A percentile compares a stretch with the other conserved stretches of the same genome.
Evolutionary conservation across 2,113 vertebrate species (phyloP).

Genomic region (Engystomops pustulosus): DNA sequence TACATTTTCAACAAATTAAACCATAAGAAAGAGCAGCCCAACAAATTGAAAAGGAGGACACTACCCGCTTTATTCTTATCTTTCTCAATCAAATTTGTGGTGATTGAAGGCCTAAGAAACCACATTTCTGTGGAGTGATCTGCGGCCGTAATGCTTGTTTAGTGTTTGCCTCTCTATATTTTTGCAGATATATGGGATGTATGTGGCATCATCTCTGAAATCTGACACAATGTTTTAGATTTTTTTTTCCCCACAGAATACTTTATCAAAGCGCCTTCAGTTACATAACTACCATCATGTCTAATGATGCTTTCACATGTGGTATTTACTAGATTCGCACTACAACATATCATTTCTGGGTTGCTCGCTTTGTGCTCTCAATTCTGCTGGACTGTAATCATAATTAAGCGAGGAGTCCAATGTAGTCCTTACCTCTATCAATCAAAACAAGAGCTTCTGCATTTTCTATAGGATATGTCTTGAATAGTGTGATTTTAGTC

Average conservation of each 20-base stretch:
- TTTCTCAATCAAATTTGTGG: conserved; percentile 74
- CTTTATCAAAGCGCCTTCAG: background rate
- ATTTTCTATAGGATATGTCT: background rate
- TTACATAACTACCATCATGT: background rate
- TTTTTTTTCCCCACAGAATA: background rate
- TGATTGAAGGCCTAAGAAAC: conserved; percentile 66
- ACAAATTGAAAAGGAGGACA: conserved; percentile 68
- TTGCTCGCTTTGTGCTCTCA: background rate
- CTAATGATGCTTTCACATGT: background rate
- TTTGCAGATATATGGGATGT: background rate
- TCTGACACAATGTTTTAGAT: conserved; percentile 1
- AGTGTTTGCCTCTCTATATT: conserved; percentile 1
- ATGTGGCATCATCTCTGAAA: conserved; percentile 21
- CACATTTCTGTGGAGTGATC: conserved; percentile 52
- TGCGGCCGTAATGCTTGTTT: conserved; percentile 29
- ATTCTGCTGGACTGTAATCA: background rate
- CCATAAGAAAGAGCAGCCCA: conserved; percentile 78
- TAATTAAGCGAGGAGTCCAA: background rate
- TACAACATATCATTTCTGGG: background rate
- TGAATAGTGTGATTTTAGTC: too few species aligned
- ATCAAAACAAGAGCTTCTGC: background rate
- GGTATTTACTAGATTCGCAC: background rate
- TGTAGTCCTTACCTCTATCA: background rate
- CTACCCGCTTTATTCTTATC: conserved; percentile 69
- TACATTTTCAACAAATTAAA: conserved; percentile 88